Conservation (phyloP, 2,797 vertebrate species). For the Spinus pinus region DNA sequence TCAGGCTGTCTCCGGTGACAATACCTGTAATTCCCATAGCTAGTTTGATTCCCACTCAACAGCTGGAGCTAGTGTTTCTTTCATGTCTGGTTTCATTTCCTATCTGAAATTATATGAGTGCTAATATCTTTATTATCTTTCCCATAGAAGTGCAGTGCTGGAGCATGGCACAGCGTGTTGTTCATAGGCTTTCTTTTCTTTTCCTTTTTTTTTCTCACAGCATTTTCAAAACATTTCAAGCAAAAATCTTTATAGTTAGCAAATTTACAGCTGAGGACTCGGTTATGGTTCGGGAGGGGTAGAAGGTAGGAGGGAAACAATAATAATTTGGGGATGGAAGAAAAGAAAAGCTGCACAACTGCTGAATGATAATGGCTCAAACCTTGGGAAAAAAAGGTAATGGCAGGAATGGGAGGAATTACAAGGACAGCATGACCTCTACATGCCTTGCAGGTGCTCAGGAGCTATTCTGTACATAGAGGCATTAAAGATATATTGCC, state of each 20-base stretch:
- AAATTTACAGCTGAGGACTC: slow-evolving; percentile 61
- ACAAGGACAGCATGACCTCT: slow-evolving; percentile 34
- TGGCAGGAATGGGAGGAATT: slow-evolving; percentile 34
- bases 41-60: slow-evolving; percentile 49
- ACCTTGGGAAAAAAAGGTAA: slow-evolving; percentile 39
- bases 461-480: not conserved
- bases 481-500: not conserved
- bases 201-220: not conserved
- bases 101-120: slow-evolving; percentile 45
- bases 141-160: not conserved
- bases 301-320: slow-evolving; percentile 10
- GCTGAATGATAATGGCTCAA: slow-evolving; percentile 31
- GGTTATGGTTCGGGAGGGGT: not conserved
- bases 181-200: not conserved
- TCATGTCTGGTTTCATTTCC: slow-evolving; percentile 44
- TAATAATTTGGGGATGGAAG: slow-evolving; percentile 30
- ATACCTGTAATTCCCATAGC: slow-evolving; percentile 61
- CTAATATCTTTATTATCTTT: slow-evolving; percentile 67
- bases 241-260: slow-evolving; percentile 55
- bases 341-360: slow-evolving; percentile 21
- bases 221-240: slow-evolving; percentile 50
- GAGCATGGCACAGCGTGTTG: not conserved
- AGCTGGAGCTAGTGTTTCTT: slow-evolving; percentile 50
- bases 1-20: slow-evolving; percentile 46
- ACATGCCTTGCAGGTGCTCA: slow-evolving; percentile 22